Evolutionary conservation across 2,888 invertebrate species (phyloP), one percentile per base, ranked within the genome.

Genomic region (Amphipyra tragopoginis): DNA sequence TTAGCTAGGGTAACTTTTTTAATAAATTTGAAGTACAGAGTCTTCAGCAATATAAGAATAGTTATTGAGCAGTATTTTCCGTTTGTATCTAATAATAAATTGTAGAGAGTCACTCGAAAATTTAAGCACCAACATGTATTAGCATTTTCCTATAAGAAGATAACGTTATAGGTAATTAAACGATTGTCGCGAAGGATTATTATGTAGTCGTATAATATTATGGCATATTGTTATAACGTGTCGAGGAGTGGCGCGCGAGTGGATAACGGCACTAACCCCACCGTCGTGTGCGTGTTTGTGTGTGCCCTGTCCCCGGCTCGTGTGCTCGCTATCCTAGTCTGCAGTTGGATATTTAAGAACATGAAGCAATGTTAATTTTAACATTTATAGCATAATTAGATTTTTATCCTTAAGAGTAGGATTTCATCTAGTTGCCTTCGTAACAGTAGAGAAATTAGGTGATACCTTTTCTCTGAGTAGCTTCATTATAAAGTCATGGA

Each of bases 391-490:
- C 82, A 85, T 94, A 94, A 92, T 93, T 94, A 93, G 93, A 93
- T 88, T 93, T 93, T 93, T 93, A 94, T 93, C 91, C 87, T 85
- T 94, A 94, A 94, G 93, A 86, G 94, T 94, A 94, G 94, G 91
- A 90, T 93, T 94, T 93, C 93, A 93, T 94, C 90, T 94, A 94
- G 94, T 91, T 93, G 94, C 94, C 94, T 94, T 94, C 89, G 92
- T 94, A 93, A 90, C 88, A 81, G 90, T 93, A 94, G 93, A 92
- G 91, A 90, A 92, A 86, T 88, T 93, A 93, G 92, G 92, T 90
- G 83, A 90, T 93, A 91, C 90, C 90, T 90, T 91, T 89, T 93
- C 93, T 93, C 93, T 93, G 87, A 79, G 79, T 93, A 92, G 93
- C 91, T 91, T 92, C 90, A 87, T 92, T 82, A 82, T 86, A 84